A percentile compares a stretch with the other conserved stretches of the same genome.
Evolutionary conservation across 2,797 vertebrate genomes (phyloP).

Genomic region (Miichthys miiuy): DNA sequence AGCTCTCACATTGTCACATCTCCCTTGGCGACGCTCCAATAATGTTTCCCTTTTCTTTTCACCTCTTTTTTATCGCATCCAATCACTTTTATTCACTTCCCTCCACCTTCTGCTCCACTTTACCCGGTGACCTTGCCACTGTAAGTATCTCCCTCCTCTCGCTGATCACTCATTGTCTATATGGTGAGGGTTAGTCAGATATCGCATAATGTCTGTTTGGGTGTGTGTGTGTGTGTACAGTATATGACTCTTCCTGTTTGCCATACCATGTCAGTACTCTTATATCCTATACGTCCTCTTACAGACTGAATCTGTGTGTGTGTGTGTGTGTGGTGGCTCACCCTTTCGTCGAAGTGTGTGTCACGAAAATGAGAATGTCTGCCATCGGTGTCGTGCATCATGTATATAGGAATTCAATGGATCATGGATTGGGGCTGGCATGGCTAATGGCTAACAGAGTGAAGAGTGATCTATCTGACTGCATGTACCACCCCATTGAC

Average conservation of each 20-base stretch:
- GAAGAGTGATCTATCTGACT: constrained; percentile 60
- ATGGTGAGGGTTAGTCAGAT: constrained; percentile 28
- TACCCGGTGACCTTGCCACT: constrained; percentile 75
- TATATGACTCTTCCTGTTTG: constrained; percentile 14
- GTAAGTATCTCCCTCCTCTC: constrained; percentile 82
- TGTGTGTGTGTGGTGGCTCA: background rate
- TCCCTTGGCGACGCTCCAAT: constrained; percentile 56
- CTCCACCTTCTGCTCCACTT: constrained; percentile 79
- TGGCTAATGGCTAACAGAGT: constrained; percentile 72
- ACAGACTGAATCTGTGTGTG: constrained; percentile 19
- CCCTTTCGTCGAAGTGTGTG: constrained; percentile 18
- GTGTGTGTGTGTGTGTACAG: constrained; percentile 1
- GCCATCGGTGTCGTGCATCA: constrained; percentile 56
- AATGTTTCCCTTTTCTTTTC: constrained; percentile 79
- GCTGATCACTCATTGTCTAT: constrained; percentile 43
- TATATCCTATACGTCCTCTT: constrained; percentile 11
- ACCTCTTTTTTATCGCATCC: constrained; percentile 76
- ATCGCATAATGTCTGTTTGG: constrained; percentile 22
- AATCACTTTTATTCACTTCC: constrained; percentile 79
- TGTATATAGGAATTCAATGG: constrained; percentile 72
- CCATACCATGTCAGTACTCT: constrained; percentile 5
- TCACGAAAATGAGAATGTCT: constrained; percentile 40
- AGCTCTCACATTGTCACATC: constrained; percentile 53
- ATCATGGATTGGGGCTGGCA: constrained; percentile 53
- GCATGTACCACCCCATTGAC: constrained; percentile 72